These are phyloP conservation scores for Cancer borealis DNA, from an alignment of 2,888 invertebrate genomes.

Conservation along the genomic window DNA sequence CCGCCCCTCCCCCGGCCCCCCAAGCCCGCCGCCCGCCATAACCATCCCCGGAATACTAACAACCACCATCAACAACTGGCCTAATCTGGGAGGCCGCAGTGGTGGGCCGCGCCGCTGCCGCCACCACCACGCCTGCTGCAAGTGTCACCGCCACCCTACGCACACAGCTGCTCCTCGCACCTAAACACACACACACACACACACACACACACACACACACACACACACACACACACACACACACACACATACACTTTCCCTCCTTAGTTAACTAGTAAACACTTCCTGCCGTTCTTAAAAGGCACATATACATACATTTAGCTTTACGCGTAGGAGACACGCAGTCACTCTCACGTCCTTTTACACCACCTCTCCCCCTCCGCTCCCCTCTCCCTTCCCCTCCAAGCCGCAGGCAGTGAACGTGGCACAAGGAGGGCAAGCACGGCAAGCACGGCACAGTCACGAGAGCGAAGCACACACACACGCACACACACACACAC, in stretches of 20 bases:
- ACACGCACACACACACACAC: no score
- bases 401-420: constrained; percentile 11
- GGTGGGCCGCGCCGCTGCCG: neutral
- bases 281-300: neutral
- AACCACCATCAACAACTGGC: constrained; percentile 60
- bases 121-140: neutral
- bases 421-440: neutral
- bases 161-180: no score
- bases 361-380: neutral
- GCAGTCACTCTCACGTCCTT: constrained; percentile 6
- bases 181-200: constrained; percentile 2
- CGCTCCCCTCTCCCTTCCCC: neutral
- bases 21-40: constrained; percentile 44
- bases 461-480: neutral
- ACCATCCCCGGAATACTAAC: constrained; percentile 63
- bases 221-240: constrained; percentile 29
- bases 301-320: neutral
- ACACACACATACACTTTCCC: constrained; percentile 4
- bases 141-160: neutral
- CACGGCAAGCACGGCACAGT: neutral
- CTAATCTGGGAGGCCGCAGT: constrained; percentile 33
- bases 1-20: neutral
- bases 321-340: constrained; percentile 16
- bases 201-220: neutral
- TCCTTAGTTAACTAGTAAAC: neutral